Percentiles rank a stretch among this genome's conserved stretches.
Conservation (phyloP, 2,797 vertebrate species). For the Meda fulgida region DNA sequence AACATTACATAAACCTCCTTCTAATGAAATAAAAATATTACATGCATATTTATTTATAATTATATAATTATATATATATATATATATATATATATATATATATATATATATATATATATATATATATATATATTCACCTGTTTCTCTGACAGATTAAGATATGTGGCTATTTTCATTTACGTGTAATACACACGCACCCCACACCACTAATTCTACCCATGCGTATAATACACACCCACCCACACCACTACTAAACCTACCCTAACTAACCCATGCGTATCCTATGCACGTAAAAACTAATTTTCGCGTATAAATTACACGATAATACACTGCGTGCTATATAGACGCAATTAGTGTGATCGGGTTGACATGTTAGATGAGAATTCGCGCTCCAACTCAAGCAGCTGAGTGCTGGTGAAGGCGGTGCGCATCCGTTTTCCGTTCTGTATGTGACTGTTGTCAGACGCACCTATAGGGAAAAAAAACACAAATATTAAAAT, state of each 20-base stretch:
- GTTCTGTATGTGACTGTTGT: constrained; percentile 88
- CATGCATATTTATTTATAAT: neutral
- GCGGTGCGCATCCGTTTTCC: constrained; percentile 98
- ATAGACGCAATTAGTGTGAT: too few relatives aligned
- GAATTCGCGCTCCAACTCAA: constrained; percentile 96
- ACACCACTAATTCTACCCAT: too few relatives aligned
- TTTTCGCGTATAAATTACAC: too few relatives aligned
- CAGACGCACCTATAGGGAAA: constrained; percentile 82
- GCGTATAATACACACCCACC: too few relatives aligned
- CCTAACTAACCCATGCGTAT: too few relatives aligned
- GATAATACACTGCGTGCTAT: too few relatives aligned
- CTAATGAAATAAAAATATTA: neutral
- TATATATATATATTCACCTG: constrained; percentile 99
- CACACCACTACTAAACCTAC: too few relatives aligned
- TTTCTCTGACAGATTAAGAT: constrained; percentile 95
- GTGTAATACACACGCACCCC: too few relatives aligned
- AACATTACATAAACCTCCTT: neutral
- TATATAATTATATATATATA: neutral
- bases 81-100: too few relatives aligned
- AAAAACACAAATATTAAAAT: constrained; percentile 7
- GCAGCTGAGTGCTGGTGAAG: constrained; percentile 97
- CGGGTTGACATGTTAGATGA: constrained; percentile 98
- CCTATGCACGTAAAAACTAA: too few relatives aligned
- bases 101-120: too few relatives aligned
- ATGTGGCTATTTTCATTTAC: constrained; percentile 98